Evolutionary conservation across 2,797 vertebrate species (phyloP).

Genomic region (Typhlichthys subterraneus): DNA sequence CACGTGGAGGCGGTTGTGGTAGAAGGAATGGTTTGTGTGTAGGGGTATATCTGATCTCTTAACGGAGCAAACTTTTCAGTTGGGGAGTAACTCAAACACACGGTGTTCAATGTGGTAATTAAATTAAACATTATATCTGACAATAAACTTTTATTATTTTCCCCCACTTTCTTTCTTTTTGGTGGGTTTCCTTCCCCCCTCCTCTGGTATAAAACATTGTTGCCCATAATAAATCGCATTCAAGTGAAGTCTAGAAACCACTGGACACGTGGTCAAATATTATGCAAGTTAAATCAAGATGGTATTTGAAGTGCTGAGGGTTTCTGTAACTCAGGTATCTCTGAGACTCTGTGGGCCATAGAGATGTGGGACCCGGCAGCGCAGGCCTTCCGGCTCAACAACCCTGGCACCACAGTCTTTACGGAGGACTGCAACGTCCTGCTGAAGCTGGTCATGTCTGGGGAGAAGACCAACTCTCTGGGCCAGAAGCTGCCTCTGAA

Average conservation of each 20-base stretch:
- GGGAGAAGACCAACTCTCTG: constrained; percentile 87
- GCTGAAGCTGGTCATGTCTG: constrained; percentile 95
- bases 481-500: constrained; percentile 95
- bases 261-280: too few species aligned
- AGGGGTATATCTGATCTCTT: too few species aligned
- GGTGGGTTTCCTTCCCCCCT: too few species aligned
- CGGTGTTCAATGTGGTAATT: background rate
- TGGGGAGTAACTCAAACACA: background rate
- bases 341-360: constrained; percentile 92
- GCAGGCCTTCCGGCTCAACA: constrained; percentile 95
- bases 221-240: too few species aligned
- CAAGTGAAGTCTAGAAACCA: too few species aligned
- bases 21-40: too few species aligned
- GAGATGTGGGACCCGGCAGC: constrained; percentile 99
- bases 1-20: too few species aligned
- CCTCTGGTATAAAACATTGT: too few species aligned
- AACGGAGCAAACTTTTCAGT: too few species aligned
- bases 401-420: constrained; percentile 91
- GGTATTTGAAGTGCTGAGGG: background rate
- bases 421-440: constrained; percentile 95
- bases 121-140: background rate
- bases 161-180: too few species aligned
- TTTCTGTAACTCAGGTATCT: constrained; percentile 74
- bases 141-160: too few species aligned
- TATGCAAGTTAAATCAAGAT: too few species aligned